Percentiles rank a stretch among this genome's conserved stretches.
These are phyloP conservation scores for Corapipo altera DNA, from an alignment of 2,113 vertebrate species.

Conservation along the genomic window DNA sequence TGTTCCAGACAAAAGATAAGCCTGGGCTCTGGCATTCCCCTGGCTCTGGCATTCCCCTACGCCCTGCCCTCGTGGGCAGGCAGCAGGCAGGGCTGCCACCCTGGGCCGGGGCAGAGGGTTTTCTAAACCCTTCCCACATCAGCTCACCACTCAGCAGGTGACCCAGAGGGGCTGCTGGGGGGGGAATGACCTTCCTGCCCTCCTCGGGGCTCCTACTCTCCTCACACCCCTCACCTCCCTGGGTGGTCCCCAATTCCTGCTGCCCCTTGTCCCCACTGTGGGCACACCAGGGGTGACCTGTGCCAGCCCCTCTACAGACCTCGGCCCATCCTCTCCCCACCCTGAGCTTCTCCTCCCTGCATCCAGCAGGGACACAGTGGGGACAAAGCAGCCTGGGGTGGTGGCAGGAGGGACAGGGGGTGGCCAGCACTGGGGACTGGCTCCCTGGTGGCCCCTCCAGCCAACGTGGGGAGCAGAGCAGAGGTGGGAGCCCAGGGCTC, in stretches of 20 bases:
- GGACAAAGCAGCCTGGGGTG: not conserved
- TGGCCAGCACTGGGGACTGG: not conserved
- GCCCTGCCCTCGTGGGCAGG: not conserved
- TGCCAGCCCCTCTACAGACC: not conserved
- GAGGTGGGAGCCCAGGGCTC: not conserved
- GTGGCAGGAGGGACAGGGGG: not conserved
- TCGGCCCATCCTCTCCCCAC: not conserved
- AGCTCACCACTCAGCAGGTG: not conserved
- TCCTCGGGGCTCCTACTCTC: not conserved
- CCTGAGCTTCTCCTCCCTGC: not conserved
- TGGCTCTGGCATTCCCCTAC: not conserved
- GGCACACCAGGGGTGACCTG: not conserved
- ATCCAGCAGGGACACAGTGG: not conserved
- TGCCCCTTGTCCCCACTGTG: not conserved
- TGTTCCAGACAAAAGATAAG: slow-evolving; percentile 58
- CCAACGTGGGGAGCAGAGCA: accelerated
- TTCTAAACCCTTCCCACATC: not conserved
- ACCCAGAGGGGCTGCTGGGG: not conserved
- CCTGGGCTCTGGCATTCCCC: slow-evolving; percentile 29
- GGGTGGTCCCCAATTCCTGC: not conserved
- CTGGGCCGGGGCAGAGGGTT: not conserved
- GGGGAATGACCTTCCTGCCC: not conserved
- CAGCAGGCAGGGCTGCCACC: not conserved
- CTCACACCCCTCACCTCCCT: not conserved
- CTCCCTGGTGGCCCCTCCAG: not conserved